A percentile compares a stretch with the other conserved stretches of the same genome.
These are phyloP conservation scores for Alentia gelatinosa DNA, from an alignment of 2,888 invertebrate species.

Conservation along the genomic window DNA sequence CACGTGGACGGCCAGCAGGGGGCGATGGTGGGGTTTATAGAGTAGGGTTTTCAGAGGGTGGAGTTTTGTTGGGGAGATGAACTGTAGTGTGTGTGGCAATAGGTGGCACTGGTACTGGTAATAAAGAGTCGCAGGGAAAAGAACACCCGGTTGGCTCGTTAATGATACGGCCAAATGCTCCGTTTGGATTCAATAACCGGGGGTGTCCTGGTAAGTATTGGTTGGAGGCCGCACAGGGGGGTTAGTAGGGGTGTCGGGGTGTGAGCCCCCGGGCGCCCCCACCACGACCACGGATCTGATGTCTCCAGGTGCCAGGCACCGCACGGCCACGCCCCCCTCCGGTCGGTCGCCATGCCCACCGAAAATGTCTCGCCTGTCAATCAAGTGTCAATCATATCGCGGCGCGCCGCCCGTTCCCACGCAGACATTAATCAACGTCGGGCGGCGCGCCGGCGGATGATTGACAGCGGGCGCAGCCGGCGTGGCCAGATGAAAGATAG, in stretches of 20 bases:
- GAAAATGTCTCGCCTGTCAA: slow-evolving; percentile 48
- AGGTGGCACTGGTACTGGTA: neutral
- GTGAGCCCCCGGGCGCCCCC: neutral
- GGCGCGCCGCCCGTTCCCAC: slow-evolving; percentile 37
- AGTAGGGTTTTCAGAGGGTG: too few relatives aligned
- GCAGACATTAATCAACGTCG: slow-evolving; percentile 46
- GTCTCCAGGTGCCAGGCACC: slow-evolving; percentile 49
- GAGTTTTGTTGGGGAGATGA: neutral
- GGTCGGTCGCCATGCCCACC: slow-evolving; percentile 5
- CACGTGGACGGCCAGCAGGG: neutral
- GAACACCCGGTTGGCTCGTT: slow-evolving; percentile 33
- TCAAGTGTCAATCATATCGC: slow-evolving; percentile 51
- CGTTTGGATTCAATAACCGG: slow-evolving; percentile 41
- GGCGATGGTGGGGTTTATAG: neutral
- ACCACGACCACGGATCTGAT: neutral
- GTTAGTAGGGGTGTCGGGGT: neutral
- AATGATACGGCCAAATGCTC: neutral
- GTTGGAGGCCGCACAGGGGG: neutral
- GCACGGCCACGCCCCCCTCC: slow-evolving; percentile 38
- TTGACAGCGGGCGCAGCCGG: slow-evolving; percentile 28
- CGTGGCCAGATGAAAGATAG: slow-evolving; percentile 40
- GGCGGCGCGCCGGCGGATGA: neutral
- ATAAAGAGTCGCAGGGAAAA: neutral
- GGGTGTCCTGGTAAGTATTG: neutral
- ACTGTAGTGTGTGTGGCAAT: neutral